phyloP scores from a whole-genome alignment of 2,797 vertebrate species.

The Astyanax mexicanus region DNA sequence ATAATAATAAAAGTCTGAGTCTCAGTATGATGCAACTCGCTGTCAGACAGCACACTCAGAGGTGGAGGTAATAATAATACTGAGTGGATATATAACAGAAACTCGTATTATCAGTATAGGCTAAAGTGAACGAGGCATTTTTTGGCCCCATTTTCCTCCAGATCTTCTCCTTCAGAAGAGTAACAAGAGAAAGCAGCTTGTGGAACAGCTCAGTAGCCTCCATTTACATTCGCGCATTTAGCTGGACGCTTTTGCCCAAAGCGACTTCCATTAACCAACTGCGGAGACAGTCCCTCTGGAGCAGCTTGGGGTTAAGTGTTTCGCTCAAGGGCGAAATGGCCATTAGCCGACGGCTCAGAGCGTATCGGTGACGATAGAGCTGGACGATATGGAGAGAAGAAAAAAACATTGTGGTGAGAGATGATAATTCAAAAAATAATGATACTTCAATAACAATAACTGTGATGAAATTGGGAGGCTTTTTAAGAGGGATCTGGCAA shows the following conservation, averaged over 20 bases:
- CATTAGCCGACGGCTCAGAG: not conserved
- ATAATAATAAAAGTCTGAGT: not conserved
- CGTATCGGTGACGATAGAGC: not conserved
- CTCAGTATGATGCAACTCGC: slow-evolving; percentile 27
- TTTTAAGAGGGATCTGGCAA: too few relatives aligned
- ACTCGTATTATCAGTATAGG: not conserved
- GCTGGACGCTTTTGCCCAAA: not conserved
- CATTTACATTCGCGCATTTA: slow-evolving; percentile 9
- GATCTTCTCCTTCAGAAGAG: not conserved
- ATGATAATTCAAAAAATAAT: too few relatives aligned
- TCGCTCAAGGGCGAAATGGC: not conserved
- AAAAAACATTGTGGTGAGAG: not conserved
- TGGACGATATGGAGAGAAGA: not conserved
- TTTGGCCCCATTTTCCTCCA: not conserved
- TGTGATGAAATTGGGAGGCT: too few relatives aligned
- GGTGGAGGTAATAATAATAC: not conserved
- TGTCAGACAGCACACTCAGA: slow-evolving; percentile 1
- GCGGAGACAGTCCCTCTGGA: not conserved
- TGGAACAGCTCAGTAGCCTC: not conserved
- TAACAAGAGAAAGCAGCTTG: not conserved
- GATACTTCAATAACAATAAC: not conserved
- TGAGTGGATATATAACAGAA: not conserved
- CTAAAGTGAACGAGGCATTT: not conserved
- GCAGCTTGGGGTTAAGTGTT: slow-evolving; percentile 4
- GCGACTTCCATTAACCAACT: not conserved